Evolutionary conservation across 2,888 invertebrate species (phyloP).

Genomic region (Patella pellucida): DNA sequence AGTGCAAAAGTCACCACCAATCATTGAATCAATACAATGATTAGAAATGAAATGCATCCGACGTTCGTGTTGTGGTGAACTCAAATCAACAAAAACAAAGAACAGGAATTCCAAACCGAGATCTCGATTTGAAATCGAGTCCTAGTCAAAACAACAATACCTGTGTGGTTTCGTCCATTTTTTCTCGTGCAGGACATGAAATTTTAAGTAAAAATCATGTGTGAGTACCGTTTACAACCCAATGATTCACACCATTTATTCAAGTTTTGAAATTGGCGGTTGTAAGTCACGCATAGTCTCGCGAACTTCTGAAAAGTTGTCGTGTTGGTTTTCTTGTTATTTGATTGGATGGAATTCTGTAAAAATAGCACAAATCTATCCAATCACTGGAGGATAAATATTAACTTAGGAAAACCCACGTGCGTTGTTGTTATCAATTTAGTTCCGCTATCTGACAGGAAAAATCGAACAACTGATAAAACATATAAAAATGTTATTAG

Average conservation of each 20-base stretch:
- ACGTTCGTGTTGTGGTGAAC: too few relatives aligned
- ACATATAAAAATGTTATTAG: too few relatives aligned
- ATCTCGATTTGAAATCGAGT: too few relatives aligned
- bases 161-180: constrained; percentile 6
- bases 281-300: constrained; percentile 53
- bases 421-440: too few relatives aligned
- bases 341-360: background rate
- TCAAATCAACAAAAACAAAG: too few relatives aligned
- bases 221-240: background rate
- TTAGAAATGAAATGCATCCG: too few relatives aligned
- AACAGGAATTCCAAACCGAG: too few relatives aligned
- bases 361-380: constrained; percentile 2
- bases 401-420: too few relatives aligned
- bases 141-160: background rate
- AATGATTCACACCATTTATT: background rate
- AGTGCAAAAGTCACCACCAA: too few relatives aligned
- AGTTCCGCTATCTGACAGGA: too few relatives aligned
- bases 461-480: too few relatives aligned
- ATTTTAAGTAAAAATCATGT: background rate
- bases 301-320: constrained; percentile 17
- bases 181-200: background rate
- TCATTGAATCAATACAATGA: too few relatives aligned
- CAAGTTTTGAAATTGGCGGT: constrained; percentile 61
- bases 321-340: background rate
- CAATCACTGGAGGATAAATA: background rate